Evolutionary conservation across 2,888 invertebrate genomes (phyloP), one percentile per base, ranked within the genome.

Genomic region (Choristoneura rosaceana): DNA sequence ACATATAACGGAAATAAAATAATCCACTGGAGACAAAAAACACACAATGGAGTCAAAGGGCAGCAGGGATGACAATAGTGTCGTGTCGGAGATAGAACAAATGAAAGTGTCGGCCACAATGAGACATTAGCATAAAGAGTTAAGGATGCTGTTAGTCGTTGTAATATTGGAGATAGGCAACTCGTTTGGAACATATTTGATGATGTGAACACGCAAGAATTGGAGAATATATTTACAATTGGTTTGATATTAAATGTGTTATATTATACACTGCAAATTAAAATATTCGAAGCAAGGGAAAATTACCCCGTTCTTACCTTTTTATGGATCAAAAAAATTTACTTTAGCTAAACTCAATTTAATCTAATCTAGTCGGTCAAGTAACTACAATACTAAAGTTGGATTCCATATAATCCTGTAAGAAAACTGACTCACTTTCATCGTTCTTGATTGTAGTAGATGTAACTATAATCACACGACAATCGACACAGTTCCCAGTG

Each of bases 41-140:
- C 86, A 90, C 81, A 94, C 94, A 94, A 93, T 93, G 75, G 91
- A 92, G 94, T 92, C 93, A 93, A 92, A 93, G 93, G 92, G 90
- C 90, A 92, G 70, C 74, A 74, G 77, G 81, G 83, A 89, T 89
- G 90, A 93, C 93, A 93, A 93, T 91, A 84, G 86, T 79, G 79
- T 68, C 83, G 83, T 79, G 79, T 79, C 78, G 79, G 76, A 85
- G 90, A 90, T 90, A 90, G 90, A 90, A 93, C 92, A 93, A 93
- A 93, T 90, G 91, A 90, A 76, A 86, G 87, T 84, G 84, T 82
- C 85, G 84, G 79, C 86, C 88, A 93, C 94, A 94, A 94, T 94
- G 85, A 85, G 59, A 71, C 85, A 94, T 94, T 94, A 89, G 81
- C 94, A 94, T 94, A 93, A 89, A 86, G 86, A 85, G 79, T 81